phyloP scores from a whole-genome alignment of 2,888 invertebrate genomes.

The Heteromyza rotundicornis region DNA sequence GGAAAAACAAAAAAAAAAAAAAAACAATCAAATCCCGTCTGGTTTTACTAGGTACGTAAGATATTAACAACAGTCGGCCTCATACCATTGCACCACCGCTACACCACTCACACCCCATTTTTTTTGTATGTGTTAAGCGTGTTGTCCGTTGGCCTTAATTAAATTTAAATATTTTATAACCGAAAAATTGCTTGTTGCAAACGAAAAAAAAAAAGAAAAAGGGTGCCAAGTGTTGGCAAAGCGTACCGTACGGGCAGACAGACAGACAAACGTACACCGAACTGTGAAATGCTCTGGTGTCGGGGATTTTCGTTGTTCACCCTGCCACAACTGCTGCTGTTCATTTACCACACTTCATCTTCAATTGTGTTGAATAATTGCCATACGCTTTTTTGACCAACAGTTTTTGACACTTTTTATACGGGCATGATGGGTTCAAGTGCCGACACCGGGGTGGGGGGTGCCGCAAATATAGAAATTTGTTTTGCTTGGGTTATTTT shows the following conservation, averaged over 20 bases:
- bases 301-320: constrained; percentile 16
- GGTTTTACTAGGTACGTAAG: too few species aligned
- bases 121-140: constrained; percentile 38
- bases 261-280: not conserved
- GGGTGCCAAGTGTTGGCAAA: constrained; percentile 38
- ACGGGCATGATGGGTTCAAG: not conserved
- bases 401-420: constrained; percentile 58
- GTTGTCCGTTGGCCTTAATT: constrained; percentile 61
- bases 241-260: not conserved
- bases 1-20: constrained; percentile 10
- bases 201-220: too few species aligned
- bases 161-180: constrained; percentile 63
- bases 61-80: too few species aligned
- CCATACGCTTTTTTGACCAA: constrained; percentile 59
- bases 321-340: constrained; percentile 4
- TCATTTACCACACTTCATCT: constrained; percentile 58
- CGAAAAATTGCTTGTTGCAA: constrained; percentile 56
- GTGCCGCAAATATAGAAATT: too few species aligned
- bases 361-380: constrained; percentile 62
- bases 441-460: too few species aligned
- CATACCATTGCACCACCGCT: not conserved
- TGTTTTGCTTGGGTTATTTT: too few species aligned
- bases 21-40: not conserved
- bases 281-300: constrained; percentile 21
- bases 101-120: not conserved